Evolutionary conservation across 1,140 invertebrate genomes (phyloP), one percentile per base, ranked within the genome.

Genomic region (Diploscapter pachys): DNA sequence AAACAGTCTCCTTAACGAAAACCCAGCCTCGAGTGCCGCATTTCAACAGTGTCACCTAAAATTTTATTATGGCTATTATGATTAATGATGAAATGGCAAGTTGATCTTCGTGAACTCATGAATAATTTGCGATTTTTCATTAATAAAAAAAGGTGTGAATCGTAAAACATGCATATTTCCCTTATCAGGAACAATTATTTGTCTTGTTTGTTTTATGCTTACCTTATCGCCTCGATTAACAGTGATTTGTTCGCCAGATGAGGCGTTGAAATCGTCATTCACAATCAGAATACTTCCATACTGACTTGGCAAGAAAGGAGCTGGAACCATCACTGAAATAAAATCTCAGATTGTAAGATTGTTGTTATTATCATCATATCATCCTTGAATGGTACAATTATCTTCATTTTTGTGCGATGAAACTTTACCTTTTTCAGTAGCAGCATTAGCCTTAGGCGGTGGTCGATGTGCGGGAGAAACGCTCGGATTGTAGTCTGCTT

Each of bases 231-330:
- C 72, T 31, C 62, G 31, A 65, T 57, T 65, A 48, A 73, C 72
- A 66, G 72, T 73, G 54, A 73, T 64, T 54, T 73, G 72, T 31
- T 73, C 72, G 49, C 72, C 72, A 4, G 62, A 64, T n/a, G 63
- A 64, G 3, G 72, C 72, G 13, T 57, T 57, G 54, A 64, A 73
- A 73, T 73, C 72, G 13, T 73, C 62, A 48, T 57, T 64, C 4
- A 73, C 72, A 65, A 56, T 73, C n/a, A 73, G 6, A 57, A 65
- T 73, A 54, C 63, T 73, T 50, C 72, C 72, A 13, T 73, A 73
- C 51, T 73, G 62, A n/a, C 57, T 54, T 50, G 72, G 62, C 13
- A 57, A 57, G 63, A 73, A 73, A 9, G 57, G 63, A 3, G 63
- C 55, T n/a, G 72, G 72, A 51, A 73, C 72, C 31, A 1, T 31